phyloP scores from a whole-genome alignment of 2,113 vertebrate species.

The Speoplatyrhinus poulsoni region DNA sequence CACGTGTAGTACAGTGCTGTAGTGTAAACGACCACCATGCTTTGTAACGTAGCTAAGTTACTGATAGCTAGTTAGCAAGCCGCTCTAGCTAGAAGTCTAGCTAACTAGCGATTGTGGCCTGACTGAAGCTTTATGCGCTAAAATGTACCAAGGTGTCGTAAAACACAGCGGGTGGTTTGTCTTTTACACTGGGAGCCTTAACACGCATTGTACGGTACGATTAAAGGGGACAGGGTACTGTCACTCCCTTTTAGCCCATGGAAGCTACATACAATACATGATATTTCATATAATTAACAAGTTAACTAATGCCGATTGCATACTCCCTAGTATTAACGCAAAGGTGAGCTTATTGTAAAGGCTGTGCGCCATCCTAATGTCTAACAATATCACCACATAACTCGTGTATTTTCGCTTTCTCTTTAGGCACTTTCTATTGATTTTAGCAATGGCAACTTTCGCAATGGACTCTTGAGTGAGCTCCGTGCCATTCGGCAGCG shows the following conservation, averaged over 20 bases:
- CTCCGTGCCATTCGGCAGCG: conserved; percentile 22
- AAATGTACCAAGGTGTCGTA: too few relatives aligned
- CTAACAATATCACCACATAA: background rate
- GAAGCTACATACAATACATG: too few relatives aligned
- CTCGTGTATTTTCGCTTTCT: background rate
- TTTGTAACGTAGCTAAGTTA: conserved; percentile 43
- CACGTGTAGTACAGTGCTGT: background rate
- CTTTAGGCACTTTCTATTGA: background rate
- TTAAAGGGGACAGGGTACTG: too few relatives aligned
- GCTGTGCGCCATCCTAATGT: background rate
- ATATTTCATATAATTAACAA: too few relatives aligned
- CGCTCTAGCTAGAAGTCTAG: conserved; percentile 33
- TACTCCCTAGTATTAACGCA: background rate
- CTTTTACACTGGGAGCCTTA: too few relatives aligned
- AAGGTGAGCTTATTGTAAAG: background rate
- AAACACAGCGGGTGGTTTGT: too few relatives aligned
- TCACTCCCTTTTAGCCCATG: too few relatives aligned
- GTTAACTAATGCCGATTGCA: too few relatives aligned
- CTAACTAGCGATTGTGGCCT: conserved; percentile 26
- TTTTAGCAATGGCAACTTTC: too few relatives aligned
- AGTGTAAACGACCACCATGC: conserved; percentile 1
- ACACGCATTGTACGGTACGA: too few relatives aligned
- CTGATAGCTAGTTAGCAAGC: too few relatives aligned
- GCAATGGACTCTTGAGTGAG: conserved; percentile 61
- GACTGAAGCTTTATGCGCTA: too few relatives aligned